Percentiles rank a stretch among this genome's conserved stretches.
These are phyloP conservation scores for Saccopteryx bilineata DNA, from an alignment of 2,113 vertebrate genomes.

Conservation along the genomic window DNA sequence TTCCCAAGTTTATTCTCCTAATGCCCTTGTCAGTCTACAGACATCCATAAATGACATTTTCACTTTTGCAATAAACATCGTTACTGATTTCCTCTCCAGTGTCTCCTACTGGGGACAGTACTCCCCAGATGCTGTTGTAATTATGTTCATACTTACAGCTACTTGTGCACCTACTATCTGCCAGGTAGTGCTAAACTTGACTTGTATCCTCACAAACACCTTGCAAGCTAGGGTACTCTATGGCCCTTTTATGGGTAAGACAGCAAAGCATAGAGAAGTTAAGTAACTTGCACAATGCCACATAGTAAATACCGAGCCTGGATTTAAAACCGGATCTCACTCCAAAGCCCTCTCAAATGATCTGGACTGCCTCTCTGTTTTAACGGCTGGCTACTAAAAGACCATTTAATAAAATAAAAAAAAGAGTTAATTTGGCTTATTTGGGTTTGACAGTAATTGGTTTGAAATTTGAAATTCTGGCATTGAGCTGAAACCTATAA, in stretches of 20 bases:
- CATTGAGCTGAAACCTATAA: conserved; percentile 26
- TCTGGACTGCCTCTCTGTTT: background rate
- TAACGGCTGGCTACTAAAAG: background rate
- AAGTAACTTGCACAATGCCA: background rate
- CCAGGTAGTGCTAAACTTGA: conserved; percentile 11
- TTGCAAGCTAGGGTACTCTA: background rate
- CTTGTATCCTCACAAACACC: background rate
- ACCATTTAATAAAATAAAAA: background rate
- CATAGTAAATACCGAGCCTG: background rate
- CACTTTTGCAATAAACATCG: background rate
- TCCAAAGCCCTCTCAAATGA: background rate
- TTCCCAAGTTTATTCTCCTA: conserved; percentile 3
- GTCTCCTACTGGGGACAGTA: background rate
- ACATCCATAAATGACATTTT: background rate
- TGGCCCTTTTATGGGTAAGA: background rate
- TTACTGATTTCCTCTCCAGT: background rate
- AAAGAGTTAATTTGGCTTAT: background rate
- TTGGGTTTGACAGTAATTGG: background rate
- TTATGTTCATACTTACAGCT: conserved; percentile 3
- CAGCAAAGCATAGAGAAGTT: background rate
- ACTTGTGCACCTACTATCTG: background rate
- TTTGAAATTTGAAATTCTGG: conserved; percentile 24
- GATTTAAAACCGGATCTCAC: conserved; percentile 6
- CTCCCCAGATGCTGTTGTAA: background rate
- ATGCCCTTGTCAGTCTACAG: background rate